These are phyloP conservation scores for Caenorhabditis imperialis DNA, from an alignment of 2,888 invertebrate species.

Conservation along the genomic window DNA sequence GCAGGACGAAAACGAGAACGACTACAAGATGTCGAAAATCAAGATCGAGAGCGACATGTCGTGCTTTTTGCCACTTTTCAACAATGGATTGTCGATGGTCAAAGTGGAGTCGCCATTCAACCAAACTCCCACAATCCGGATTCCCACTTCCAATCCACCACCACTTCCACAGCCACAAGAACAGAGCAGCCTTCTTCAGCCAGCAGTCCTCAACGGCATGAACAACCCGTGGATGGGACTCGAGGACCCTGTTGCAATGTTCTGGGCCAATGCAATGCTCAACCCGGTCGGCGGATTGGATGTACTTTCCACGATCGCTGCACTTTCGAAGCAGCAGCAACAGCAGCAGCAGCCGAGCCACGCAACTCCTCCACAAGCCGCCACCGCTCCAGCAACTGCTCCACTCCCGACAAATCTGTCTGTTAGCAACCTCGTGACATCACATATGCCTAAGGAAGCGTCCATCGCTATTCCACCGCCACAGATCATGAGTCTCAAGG, in stretches of 20 bases:
- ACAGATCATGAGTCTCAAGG: conserved; percentile 43
- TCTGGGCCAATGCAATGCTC: conserved; percentile 64
- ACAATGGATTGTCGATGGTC: conserved; percentile 58
- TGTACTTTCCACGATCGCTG: conserved; percentile 59
- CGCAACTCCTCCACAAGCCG: conserved; percentile 27
- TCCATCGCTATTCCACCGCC: conserved; percentile 27
- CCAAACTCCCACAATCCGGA: conserved; percentile 45
- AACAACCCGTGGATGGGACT: conserved; percentile 50
- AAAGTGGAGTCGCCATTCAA: conserved; percentile 62
- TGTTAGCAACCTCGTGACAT: conserved; percentile 29
- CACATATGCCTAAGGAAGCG: conserved; percentile 55
- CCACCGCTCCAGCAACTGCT: conserved; percentile 42
- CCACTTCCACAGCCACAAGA: conserved; percentile 36
- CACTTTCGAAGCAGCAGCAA: conserved; percentile 46
- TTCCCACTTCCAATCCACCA: conserved; percentile 38
- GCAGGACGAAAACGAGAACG: conserved; percentile 60
- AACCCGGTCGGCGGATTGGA: conserved; percentile 59
- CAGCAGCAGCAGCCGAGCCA: conserved; percentile 12
- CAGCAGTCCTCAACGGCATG: conserved; percentile 54
- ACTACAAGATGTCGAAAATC: conserved; percentile 51
- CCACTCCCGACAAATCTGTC: conserved; percentile 36
- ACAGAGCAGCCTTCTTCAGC: conserved; percentile 54
- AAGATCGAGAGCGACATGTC: conserved; percentile 48
- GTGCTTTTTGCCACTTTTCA: conserved; percentile 56
- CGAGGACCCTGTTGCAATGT: conserved; percentile 57